phyloP scores from a whole-genome alignment of 2,113 vertebrate species.

The Bubo blakistoni region DNA sequence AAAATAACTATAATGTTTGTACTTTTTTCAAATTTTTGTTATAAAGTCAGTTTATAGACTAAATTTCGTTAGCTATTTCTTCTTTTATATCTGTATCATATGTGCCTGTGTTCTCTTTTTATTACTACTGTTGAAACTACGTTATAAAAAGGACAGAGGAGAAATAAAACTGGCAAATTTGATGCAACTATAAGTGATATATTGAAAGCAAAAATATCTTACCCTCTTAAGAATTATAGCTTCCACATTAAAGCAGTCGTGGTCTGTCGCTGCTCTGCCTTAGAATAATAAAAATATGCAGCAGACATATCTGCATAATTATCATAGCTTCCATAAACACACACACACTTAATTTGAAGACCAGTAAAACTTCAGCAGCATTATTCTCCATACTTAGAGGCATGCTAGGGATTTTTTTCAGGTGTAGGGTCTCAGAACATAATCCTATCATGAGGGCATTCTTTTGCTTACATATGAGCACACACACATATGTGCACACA shows the following conservation, averaged over 20 bases:
- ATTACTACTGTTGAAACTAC: background rate
- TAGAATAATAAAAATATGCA: background rate
- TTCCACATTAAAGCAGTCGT: background rate
- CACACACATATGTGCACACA: accelerated
- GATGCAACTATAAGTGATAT: background rate
- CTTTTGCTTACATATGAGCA: too few relatives aligned
- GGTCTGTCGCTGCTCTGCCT: background rate
- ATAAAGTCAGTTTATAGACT: background rate
- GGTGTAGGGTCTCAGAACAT: background rate
- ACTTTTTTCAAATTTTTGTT: background rate
- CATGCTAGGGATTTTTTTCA: background rate
- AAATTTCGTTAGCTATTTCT: background rate
- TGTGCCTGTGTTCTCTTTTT: background rate
- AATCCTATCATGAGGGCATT: background rate
- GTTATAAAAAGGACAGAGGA: background rate
- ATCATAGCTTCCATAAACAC: background rate
- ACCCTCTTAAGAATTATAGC: background rate
- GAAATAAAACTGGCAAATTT: background rate
- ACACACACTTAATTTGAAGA: background rate
- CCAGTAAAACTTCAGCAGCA: background rate
- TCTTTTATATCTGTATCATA: background rate
- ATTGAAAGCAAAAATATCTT: background rate
- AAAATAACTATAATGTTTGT: background rate
- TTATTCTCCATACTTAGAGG: background rate
- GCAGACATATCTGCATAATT: background rate